Percentiles rank a stretch among this genome's conserved stretches.
These are phyloP conservation scores for Athetis lepigone DNA, from an alignment of 2,888 invertebrate species.

Conservation along the genomic window DNA sequence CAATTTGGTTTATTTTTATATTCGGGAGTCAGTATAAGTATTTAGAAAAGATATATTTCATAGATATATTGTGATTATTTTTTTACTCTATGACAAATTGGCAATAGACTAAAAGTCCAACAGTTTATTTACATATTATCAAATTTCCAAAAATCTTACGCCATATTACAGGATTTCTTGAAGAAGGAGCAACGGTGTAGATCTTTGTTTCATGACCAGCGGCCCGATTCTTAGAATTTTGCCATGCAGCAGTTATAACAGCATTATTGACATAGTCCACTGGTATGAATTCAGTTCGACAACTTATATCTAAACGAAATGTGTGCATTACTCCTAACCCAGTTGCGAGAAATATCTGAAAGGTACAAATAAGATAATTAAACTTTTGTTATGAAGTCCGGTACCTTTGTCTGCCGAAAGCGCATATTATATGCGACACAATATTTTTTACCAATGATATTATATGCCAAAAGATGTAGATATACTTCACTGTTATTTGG, in stretches of 20 bases:
- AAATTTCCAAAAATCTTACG: neutral
- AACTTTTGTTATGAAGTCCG: too few species aligned
- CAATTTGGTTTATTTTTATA: too few species aligned
- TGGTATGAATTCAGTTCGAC: fast-evolving
- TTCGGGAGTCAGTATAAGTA: too few species aligned
- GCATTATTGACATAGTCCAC: constrained; percentile 26
- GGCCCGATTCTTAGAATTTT: constrained; percentile 9
- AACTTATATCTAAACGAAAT: fast-evolving
- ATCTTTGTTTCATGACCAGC: neutral
- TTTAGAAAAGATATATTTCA: too few species aligned
- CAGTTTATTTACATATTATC: neutral
- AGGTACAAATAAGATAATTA: neutral
- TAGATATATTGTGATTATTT: too few species aligned
- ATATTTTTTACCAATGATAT: too few species aligned
- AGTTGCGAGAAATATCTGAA: neutral
- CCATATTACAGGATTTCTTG: neutral
- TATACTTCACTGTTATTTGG: too few species aligned
- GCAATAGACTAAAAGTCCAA: neutral
- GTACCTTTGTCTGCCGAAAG: too few species aligned
- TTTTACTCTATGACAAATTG: too few species aligned
- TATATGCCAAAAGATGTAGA: too few species aligned
- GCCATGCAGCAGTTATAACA: constrained; percentile 11
- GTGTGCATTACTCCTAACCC: neutral
- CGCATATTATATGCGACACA: too few species aligned
- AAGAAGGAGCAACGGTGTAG: neutral